Evolutionary conservation across 1,140 invertebrate species (phyloP).

Genomic region (Pseudoatta argentina): DNA sequence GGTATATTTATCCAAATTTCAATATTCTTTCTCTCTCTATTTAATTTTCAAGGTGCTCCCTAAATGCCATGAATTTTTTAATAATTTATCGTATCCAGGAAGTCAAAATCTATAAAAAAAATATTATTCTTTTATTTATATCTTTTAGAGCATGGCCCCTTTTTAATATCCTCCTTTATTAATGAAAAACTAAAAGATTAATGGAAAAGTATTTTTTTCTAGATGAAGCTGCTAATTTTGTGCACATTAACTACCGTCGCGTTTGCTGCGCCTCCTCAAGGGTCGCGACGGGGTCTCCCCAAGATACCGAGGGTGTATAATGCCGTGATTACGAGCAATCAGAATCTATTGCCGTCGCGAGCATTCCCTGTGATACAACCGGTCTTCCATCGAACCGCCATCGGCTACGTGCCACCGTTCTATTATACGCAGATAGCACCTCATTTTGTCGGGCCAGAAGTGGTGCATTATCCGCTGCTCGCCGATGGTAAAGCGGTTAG

Average conservation of each 20-base stretch:
- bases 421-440: slow-evolving; percentile 80
- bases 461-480: slow-evolving; percentile 59
- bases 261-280: slow-evolving; percentile 70
- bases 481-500: not conserved
- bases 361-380: slow-evolving; percentile 91
- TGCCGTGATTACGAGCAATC: slow-evolving; percentile 91
- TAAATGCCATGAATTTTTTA: no score
- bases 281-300: slow-evolving; percentile 77
- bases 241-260: slow-evolving; percentile 74
- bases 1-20: no score
- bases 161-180: not conserved
- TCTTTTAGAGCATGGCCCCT: no score
- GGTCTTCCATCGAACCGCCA: slow-evolving; percentile 87
- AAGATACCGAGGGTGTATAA: slow-evolving; percentile 91
- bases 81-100: no score
- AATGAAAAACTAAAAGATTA: not conserved
- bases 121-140: no score
- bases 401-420: slow-evolving; percentile 86
- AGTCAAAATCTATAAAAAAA: no score
- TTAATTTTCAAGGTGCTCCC: no score
- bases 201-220: slow-evolving; percentile 45
- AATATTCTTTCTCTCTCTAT: no score
- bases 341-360: slow-evolving; percentile 90
- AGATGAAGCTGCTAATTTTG: slow-evolving; percentile 78
- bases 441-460: slow-evolving; percentile 72